Base-by-base conservation (phyloP, 1,140 invertebrate genomes). In the Leptestheria dahalacensis region DNA sequence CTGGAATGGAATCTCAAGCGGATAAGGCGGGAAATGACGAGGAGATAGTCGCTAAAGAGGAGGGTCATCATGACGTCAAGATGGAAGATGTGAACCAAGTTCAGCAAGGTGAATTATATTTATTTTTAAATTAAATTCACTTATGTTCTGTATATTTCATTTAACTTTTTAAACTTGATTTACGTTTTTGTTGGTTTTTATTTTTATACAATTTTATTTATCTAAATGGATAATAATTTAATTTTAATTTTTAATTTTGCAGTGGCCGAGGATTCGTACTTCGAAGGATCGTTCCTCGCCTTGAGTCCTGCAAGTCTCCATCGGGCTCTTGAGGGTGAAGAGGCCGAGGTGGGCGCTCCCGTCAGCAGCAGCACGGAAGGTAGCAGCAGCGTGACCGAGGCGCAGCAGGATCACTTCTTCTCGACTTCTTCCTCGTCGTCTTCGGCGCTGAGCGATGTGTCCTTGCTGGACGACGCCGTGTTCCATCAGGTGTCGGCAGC, bases 401-500 rank as follows among this genome's bases (percentile, higher is more conserved):
- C n/a, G n/a, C n/a, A n/a, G n/a, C n/a, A 3, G 15, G 50, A 52
- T 3, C 25, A 52, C 10, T 52, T 52, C 10, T 52, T 52, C 50
- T 52, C 20, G 20, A 52, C 53, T 4, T 55, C 53, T 1, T 55
- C 53, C 2, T 55, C 53, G 28, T 55, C 53, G 6, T 55, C 53
- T 11, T 55, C 53, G 3, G 53, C 53, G 10, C 53, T 55, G 3
- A 55, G 53, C 26, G 53, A 55, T 10, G 53, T 55, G 0, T 33
- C 53, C 3, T 20, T 55, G 2, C 53, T 55, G 24, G 53, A 55
- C 53, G 53, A 55, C 33, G 26, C 53, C 53, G 53, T 55, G 21
- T 55, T 55, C 53, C 53, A 55, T 18, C 53, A 55, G 53, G 53
- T 55, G 21, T 55, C 53, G 1, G 53, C 53, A 10, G 53, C 53